Conservation (phyloP, 2,113 vertebrate species). For the Lagopus muta region DNA sequence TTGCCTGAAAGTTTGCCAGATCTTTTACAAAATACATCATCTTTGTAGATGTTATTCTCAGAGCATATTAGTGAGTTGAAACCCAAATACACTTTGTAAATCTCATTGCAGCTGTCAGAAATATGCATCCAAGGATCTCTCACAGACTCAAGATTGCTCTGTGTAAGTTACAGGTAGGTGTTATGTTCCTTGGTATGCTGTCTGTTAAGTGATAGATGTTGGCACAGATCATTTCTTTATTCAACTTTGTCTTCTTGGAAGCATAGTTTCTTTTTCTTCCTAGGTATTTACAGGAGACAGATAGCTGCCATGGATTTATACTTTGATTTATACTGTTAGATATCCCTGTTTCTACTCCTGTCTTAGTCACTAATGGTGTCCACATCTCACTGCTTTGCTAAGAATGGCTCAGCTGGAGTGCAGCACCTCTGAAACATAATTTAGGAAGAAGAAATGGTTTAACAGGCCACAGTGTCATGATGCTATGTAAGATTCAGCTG, state of each 20-base stretch:
- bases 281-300: not conserved
- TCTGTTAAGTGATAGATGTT: conserved; percentile 1
- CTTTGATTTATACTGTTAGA: not conserved
- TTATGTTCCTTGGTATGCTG: not conserved
- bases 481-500: not conserved
- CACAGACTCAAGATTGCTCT: not conserved
- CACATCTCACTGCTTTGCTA: not conserved
- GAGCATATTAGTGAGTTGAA: not conserved
- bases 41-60: conserved; percentile 28
- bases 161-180: not conserved
- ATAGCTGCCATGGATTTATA: not conserved
- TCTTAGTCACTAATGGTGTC: not conserved
- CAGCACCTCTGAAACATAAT: not conserved
- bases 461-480: not conserved
- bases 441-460: not conserved
- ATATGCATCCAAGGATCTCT: not conserved
- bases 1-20: conserved; percentile 42
- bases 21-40: not conserved
- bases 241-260: not conserved
- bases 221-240: not conserved
- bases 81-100: not conserved
- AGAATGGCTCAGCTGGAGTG: not conserved
- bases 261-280: not conserved
- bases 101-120: not conserved
- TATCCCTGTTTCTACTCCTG: not conserved